Percentiles rank a stretch among this genome's conserved stretches.
Conservation (phyloP, 2,888 invertebrate species). For the Branchipolynoe longqiensis region DNA sequence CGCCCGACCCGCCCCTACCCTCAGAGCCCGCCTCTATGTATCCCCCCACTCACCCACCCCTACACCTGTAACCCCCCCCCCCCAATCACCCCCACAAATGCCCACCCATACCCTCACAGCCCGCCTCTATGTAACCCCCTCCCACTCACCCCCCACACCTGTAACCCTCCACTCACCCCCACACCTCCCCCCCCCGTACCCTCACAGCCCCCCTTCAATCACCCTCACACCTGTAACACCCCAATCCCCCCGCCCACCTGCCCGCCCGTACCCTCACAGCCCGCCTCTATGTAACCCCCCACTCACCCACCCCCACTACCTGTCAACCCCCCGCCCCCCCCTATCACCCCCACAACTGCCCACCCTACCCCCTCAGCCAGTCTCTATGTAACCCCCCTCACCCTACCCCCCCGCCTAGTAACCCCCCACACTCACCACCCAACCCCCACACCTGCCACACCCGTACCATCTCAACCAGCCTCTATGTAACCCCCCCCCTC, state of each 20-base stretch:
- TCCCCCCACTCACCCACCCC: neutral
- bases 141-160: neutral
- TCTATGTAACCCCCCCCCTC: neutral
- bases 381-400: neutral
- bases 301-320: neutral
- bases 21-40: neutral
- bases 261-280: neutral
- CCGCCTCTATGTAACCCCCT: neutral
- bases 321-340: neutral
- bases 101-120: neutral
- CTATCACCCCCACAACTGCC: neutral
- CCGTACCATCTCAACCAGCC: neutral
- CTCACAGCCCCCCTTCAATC: neutral
- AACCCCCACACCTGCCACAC: neutral
- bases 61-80: too few relatives aligned
- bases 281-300: neutral
- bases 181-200: neutral
- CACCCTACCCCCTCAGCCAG: neutral
- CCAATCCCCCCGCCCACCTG: neutral
- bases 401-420: neutral
- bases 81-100: too few relatives aligned
- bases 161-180: neutral
- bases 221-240: neutral
- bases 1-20: neutral
- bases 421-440: neutral